Percentiles rank a stretch among this genome's conserved stretches.
Evolutionary conservation across 1,140 invertebrate genomes (phyloP).

Genomic region (Medauroidea extradentata): DNA sequence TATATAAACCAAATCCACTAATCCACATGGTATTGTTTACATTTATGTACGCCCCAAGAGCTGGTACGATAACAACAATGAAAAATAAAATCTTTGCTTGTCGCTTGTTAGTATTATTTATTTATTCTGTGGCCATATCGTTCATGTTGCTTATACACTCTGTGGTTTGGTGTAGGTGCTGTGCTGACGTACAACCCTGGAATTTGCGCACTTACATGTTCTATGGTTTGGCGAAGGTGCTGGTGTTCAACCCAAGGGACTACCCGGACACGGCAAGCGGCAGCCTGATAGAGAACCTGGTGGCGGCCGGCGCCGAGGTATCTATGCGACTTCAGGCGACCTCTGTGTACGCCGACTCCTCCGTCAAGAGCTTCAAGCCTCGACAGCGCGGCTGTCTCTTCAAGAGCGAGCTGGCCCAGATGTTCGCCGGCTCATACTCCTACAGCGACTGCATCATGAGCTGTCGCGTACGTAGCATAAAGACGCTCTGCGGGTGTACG

Average conservation of each 20-base stretch:
- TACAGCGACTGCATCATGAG: constrained; percentile 54
- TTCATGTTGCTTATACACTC: too few species aligned
- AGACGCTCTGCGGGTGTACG: constrained; percentile 48
- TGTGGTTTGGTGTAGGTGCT: too few species aligned
- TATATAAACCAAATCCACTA: too few species aligned
- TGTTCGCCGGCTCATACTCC: constrained; percentile 44
- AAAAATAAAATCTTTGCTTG: too few species aligned
- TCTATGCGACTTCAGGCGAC: constrained; percentile 24
- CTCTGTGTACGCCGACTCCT: constrained; percentile 18
- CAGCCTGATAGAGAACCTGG: constrained; percentile 27
- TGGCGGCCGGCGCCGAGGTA: constrained; percentile 19
- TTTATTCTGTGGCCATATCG: too few species aligned
- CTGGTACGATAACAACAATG: too few species aligned
- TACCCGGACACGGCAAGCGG: constrained; percentile 43
- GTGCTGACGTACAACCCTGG: too few species aligned
- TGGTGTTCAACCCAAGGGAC: constrained; percentile 44
- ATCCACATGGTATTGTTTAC: too few species aligned
- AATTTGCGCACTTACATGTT: too few species aligned
- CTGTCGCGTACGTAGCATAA: constrained; percentile 48
- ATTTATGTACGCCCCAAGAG: too few species aligned
- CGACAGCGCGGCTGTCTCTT: constrained; percentile 52
- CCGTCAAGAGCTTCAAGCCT: constrained; percentile 22
- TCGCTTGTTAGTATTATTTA: too few species aligned
- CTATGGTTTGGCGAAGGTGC: too few species aligned
- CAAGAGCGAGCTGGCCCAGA: constrained; percentile 38